Conservation (phyloP, 2,113 vertebrate species). For the Platycercus adscitus region DNA sequence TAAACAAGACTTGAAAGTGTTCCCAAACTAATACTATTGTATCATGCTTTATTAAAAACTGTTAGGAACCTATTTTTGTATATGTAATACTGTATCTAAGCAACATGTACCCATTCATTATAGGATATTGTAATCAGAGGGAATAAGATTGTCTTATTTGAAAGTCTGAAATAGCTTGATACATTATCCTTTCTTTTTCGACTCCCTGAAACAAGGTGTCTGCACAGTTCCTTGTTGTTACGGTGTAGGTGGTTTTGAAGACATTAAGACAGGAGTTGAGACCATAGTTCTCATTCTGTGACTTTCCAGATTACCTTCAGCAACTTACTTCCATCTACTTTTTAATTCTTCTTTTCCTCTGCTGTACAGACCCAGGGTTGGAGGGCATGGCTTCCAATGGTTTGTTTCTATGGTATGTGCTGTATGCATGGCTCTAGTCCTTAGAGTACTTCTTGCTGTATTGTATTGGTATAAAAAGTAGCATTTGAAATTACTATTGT, state of each 20-base stretch:
- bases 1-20: neutral
- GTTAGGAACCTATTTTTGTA: neutral
- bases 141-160: neutral
- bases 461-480: neutral
- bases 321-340: neutral
- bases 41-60: neutral
- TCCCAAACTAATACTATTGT: neutral
- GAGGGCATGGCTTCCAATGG: neutral
- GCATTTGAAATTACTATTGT: neutral
- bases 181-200: neutral
- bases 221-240: neutral
- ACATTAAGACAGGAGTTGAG: neutral
- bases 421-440: neutral
- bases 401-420: neutral
- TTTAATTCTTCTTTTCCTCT: neutral
- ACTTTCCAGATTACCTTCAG: neutral
- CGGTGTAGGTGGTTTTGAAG: neutral
- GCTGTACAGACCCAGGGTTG: neutral
- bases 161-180: neutral
- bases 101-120: neutral
- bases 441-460: neutral
- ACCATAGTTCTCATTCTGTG: neutral
- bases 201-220: neutral
- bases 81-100: neutral
- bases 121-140: neutral